Evolutionary conservation across 2,113 vertebrate genomes (phyloP).

Genomic region (Sialia sialis): DNA sequence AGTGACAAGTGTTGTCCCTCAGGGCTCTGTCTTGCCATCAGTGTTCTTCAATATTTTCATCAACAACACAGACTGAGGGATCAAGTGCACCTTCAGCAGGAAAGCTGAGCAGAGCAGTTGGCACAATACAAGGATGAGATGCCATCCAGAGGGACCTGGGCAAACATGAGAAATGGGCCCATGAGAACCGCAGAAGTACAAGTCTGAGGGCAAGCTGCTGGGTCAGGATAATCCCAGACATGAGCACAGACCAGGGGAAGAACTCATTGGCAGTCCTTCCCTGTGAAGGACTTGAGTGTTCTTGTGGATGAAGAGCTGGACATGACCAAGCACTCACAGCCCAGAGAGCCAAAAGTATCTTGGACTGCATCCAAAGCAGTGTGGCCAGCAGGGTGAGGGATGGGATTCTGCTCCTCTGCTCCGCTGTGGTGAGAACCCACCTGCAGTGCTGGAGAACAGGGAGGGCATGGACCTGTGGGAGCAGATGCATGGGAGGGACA

Average conservation of each 20-base stretch:
- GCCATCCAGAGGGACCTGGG: neutral
- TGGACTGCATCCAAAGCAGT: too few relatives aligned
- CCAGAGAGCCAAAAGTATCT: too few relatives aligned
- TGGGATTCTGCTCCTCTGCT: neutral
- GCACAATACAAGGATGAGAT: neutral
- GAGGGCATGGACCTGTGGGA: neutral
- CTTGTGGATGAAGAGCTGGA: too few relatives aligned
- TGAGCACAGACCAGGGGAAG: neutral
- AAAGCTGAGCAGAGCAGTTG: rapidly evolving
- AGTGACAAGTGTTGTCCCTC: neutral
- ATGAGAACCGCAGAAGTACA: rapidly evolving
- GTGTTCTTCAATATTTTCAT: neutral
- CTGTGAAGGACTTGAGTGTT: too few relatives aligned
- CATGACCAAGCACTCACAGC: too few relatives aligned
- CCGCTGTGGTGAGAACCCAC: neutral
- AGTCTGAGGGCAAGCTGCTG: neutral
- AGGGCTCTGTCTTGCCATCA: neutral
- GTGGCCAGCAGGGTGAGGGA: too few relatives aligned
- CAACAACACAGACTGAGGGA: neutral
- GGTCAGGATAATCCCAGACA: neutral
- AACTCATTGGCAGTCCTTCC: too few relatives aligned
- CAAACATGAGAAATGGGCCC: neutral
- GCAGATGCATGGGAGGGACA: rapidly evolving
- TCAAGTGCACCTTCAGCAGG: neutral
- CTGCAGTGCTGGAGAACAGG: neutral